These are phyloP conservation scores for Catharus bicknelli DNA, from an alignment of 2,113 vertebrate genomes.

Conservation along the genomic window DNA sequence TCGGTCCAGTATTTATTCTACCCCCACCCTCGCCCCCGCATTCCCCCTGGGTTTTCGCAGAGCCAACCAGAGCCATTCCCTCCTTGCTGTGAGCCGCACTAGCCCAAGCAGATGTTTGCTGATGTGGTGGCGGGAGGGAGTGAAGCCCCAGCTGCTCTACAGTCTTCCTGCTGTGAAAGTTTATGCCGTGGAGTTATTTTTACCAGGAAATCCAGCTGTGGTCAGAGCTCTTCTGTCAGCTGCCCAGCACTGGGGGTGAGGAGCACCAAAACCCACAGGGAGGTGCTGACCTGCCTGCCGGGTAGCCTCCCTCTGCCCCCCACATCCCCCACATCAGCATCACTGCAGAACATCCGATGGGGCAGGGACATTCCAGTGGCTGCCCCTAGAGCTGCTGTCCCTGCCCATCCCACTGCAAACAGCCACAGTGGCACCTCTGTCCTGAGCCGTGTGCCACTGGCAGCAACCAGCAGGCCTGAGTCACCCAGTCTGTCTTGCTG, in stretches of 20 bases:
- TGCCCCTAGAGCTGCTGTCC: background rate
- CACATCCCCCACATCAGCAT: background rate
- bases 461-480: background rate
- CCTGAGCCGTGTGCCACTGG: background rate
- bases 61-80: rapidly evolving
- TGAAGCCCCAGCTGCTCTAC: background rate
- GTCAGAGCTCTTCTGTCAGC: background rate
- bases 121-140: background rate
- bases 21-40: background rate
- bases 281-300: rapidly evolving
- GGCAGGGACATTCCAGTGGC: background rate
- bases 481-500: background rate
- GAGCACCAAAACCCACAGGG: background rate
- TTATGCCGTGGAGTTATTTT: background rate
- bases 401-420: background rate
- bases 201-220: background rate
- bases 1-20: background rate
- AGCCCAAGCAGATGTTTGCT: background rate
- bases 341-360: rapidly evolving
- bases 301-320: background rate
- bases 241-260: background rate
- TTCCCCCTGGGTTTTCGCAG: background rate
- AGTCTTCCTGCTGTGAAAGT: background rate
- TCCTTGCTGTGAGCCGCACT: no score
- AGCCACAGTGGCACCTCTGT: background rate